A percentile compares a stretch with the other conserved stretches of the same genome.
These are phyloP conservation scores for Zapornia atra DNA, from an alignment of 2,113 vertebrate genomes.

Conservation along the genomic window DNA sequence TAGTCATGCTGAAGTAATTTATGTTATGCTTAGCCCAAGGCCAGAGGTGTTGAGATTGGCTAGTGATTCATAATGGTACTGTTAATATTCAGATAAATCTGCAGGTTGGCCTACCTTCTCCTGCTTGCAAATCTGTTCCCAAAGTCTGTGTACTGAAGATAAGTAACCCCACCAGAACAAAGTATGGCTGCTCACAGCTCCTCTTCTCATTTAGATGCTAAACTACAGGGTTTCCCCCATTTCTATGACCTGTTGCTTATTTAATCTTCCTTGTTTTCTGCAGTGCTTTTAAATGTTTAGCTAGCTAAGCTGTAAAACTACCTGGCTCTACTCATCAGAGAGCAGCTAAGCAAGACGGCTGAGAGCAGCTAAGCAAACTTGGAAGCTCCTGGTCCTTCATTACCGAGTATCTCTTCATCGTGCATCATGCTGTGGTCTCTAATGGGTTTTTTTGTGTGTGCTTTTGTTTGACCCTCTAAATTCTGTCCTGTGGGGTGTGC, in stretches of 20 bases:
- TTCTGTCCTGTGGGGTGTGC: not conserved
- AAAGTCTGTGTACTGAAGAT: not conserved
- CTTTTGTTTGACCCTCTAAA: constrained; percentile 23
- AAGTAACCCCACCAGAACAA: not conserved
- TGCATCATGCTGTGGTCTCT: constrained; percentile 39
- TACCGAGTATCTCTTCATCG: not conserved
- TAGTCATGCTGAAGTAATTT: not conserved
- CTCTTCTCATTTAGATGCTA: not conserved
- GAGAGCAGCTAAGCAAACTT: not conserved
- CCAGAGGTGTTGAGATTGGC: not conserved
- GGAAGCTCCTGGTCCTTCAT: not conserved
- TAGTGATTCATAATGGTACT: not conserved
- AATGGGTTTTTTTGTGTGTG: constrained; percentile 35
- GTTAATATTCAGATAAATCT: not conserved
- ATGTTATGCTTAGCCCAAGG: not conserved
- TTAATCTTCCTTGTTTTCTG: not conserved
- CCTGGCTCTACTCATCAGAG: not conserved
- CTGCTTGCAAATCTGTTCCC: not conserved
- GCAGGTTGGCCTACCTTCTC: not conserved
- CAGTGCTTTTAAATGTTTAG: not conserved
- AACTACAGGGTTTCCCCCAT: not conserved
- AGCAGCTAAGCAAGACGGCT: not conserved
- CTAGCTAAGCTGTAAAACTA: not conserved
- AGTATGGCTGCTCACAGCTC: not conserved
- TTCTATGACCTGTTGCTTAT: not conserved